Percentiles rank a stretch among this genome's conserved stretches.
Evolutionary conservation across 2,113 vertebrate species (phyloP).

Genomic region (Callipepla californica): DNA sequence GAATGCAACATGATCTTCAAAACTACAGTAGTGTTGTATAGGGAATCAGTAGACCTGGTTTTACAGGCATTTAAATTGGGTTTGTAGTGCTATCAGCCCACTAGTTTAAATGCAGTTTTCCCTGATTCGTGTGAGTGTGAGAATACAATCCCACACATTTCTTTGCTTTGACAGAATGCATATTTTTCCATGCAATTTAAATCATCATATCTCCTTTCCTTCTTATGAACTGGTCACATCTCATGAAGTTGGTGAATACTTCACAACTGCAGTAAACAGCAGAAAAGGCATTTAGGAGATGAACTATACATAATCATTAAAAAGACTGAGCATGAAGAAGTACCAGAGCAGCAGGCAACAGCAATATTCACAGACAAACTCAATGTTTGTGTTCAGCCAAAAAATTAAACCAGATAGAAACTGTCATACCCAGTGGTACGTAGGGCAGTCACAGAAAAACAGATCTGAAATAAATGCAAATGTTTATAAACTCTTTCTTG

Average conservation of each 20-base stretch:
- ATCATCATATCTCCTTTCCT: constrained; percentile 28
- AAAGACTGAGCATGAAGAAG: constrained; percentile 31
- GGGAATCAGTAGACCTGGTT: background rate
- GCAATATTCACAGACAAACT: background rate
- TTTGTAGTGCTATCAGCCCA: background rate
- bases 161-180: constrained; percentile 25
- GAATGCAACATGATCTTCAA: background rate
- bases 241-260: constrained; percentile 38
- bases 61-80: background rate
- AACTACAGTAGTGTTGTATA: background rate
- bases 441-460: constrained; percentile 54
- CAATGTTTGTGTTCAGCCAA: constrained; percentile 43
- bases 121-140: background rate
- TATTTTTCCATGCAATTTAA: constrained; percentile 56
- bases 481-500: constrained; percentile 40
- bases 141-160: background rate
- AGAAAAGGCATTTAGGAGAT: constrained; percentile 29
- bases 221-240: background rate
- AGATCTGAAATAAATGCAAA: constrained; percentile 47
- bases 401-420: constrained; percentile 67
- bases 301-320: constrained; percentile 32
- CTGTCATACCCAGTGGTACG: constrained; percentile 45
- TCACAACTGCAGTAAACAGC: constrained; percentile 24
- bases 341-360: constrained; percentile 23
- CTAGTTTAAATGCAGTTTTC: background rate